Percentiles rank a stretch among this genome's conserved stretches.
These are phyloP conservation scores for Acrocyrtus sp. DNA, from an alignment of 2,888 invertebrate species.

Conservation along the genomic window DNA sequence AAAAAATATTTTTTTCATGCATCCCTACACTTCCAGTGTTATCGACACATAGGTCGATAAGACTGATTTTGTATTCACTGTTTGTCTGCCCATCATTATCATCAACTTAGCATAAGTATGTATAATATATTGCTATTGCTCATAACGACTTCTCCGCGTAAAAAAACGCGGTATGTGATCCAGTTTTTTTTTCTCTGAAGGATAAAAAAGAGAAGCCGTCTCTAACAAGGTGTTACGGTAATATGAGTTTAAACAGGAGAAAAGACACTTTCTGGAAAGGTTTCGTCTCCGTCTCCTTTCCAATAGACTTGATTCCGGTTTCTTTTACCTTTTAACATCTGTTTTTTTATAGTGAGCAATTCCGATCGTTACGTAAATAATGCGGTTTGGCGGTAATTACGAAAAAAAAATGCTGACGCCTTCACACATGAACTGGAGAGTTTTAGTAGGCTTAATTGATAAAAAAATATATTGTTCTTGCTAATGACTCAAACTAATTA, in stretches of 20 bases:
- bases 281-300: too few relatives aligned
- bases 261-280: too few relatives aligned
- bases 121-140: too few relatives aligned
- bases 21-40: neutral
- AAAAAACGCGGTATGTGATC: neutral
- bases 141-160: neutral
- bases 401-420: slow-evolving; percentile 43
- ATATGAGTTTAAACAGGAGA: too few relatives aligned
- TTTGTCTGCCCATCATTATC: neutral
- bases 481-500: slow-evolving; percentile 36
- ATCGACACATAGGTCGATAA: slow-evolving; percentile 29
- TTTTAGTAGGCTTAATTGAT: slow-evolving; percentile 33
- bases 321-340: too few relatives aligned
- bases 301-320: too few relatives aligned
- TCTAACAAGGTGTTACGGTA: too few relatives aligned
- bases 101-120: too few relatives aligned
- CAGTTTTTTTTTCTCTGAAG: neutral
- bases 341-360: too few relatives aligned
- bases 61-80: slow-evolving; percentile 36
- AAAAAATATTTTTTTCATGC: neutral
- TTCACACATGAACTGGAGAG: slow-evolving; percentile 17
- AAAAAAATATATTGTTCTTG: slow-evolving; percentile 8
- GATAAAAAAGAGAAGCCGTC: too few relatives aligned
- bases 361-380: too few relatives aligned
- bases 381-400: too few relatives aligned